phyloP scores from a whole-genome alignment of 2,797 vertebrate genomes.

The Lagocephalus sceleratus region DNA sequence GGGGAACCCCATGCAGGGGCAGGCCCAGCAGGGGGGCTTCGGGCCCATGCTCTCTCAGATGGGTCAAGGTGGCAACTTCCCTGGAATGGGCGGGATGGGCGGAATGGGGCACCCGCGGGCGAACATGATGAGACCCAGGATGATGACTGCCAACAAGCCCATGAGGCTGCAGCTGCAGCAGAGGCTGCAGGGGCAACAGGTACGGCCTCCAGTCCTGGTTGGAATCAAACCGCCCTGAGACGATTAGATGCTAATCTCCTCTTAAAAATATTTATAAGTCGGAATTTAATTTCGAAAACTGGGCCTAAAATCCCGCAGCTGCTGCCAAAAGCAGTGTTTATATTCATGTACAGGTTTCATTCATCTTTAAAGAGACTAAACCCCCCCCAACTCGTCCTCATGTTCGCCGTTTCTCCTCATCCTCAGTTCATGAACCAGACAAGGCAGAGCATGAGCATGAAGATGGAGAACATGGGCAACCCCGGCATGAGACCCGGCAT shows the following conservation, averaged over 20 bases:
- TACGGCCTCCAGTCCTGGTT: conserved; percentile 41
- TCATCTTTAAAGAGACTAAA: too few species aligned
- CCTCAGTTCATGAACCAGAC: conserved; percentile 93
- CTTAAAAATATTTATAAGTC: too few species aligned
- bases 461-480: conserved; percentile 84
- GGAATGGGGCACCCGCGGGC: conserved; percentile 86
- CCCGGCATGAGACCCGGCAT: conserved; percentile 86
- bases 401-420: conserved; percentile 11
- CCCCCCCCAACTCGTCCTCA: conserved; percentile 10
- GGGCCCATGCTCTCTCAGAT: conserved; percentile 77
- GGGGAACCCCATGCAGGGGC: conserved; percentile 74
- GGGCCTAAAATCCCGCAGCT: too few species aligned
- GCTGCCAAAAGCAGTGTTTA: too few species aligned
- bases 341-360: too few species aligned
- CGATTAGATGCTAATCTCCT: too few species aligned
- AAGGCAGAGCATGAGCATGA: conserved; percentile 86
- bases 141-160: conserved; percentile 87
- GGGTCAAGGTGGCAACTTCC: conserved; percentile 85
- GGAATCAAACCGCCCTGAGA: too few species aligned
- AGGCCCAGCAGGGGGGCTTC: conserved; percentile 71
- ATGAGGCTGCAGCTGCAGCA: conserved; percentile 95
- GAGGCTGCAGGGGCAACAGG: conserved; percentile 96
- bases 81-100: conserved; percentile 82
- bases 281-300: too few species aligned
- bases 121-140: conserved; percentile 84